Evolutionary conservation across 2,113 vertebrate genomes (phyloP), one percentile per base, ranked within the genome.

Genomic region (Peromyscus polionotus): DNA sequence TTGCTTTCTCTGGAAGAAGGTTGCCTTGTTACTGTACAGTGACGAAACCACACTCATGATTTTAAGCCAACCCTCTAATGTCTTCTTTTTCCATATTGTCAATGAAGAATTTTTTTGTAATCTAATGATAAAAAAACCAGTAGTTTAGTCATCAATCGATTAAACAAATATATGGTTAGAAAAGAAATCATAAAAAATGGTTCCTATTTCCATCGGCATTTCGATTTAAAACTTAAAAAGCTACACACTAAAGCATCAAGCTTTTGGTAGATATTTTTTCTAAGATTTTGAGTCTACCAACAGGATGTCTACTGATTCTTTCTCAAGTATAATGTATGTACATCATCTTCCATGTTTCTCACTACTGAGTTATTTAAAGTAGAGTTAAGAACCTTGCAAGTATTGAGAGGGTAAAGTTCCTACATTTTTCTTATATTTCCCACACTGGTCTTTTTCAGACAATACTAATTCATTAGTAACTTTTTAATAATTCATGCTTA

Each of bases 401-500:
- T 59, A 61, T 36, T 75, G 0, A 72, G 42, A 91, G 8, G 70
- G 1, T 1, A 83, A 89, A 92, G 48, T 45, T 86, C 22, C 36
- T 87, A 87, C 26, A 39, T n/a, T 75, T 96, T 68, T 65, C 4
- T 59, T 8, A 14, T 75, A 72, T 11, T 6, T 42, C 14, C 16
- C 24, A 54, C 9, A 13, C 5, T 20, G 73, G 39, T 57, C 3
- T 87, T 93, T 84, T n/a, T 63, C 17, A 87, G 42, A 2, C 3
- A 92, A 54, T 88, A 76, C 65, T 77, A 80, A 80, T 90, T 79
- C 16, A 54, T 45, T 90, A 72, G 26, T 77, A 45, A 90, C 17
- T 88, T 85, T 89, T 89, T 75, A 92, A 14, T 14, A 26, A 75
- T 31, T 94, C 17, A 48, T 33, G 73, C 68, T 83, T 97, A 77